Evolutionary conservation across 2,113 vertebrate species (phyloP).

Genomic region (Scartelaos histophorus): DNA sequence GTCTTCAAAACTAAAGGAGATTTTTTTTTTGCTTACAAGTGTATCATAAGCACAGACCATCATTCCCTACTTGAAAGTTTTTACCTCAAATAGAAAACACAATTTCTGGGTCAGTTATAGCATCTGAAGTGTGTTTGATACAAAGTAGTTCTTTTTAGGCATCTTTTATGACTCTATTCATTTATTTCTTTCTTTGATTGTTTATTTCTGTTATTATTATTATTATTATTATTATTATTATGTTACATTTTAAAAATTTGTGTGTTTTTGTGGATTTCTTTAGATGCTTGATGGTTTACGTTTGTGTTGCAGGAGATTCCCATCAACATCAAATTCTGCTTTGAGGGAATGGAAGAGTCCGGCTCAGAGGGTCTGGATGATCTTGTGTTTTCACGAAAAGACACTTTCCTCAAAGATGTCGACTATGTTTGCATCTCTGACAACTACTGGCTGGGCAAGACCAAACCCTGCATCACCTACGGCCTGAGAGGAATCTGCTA

Average conservation of each 20-base stretch:
- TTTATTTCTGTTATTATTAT: too few relatives aligned
- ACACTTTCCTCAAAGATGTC: conserved; percentile 89
- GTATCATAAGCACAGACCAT: too few relatives aligned
- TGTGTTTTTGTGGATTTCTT: too few relatives aligned
- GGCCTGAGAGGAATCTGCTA: conserved; percentile 94
- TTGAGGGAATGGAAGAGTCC: conserved; percentile 98
- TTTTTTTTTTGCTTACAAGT: too few relatives aligned
- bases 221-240: too few relatives aligned
- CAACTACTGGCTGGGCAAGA: conserved; percentile 98
- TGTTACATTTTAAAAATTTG: too few relatives aligned
- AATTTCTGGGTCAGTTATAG: too few relatives aligned
- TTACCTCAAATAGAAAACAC: too few relatives aligned
- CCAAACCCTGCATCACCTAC: conserved; percentile 95
- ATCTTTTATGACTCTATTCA: too few relatives aligned
- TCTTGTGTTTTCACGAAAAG: conserved; percentile 84
- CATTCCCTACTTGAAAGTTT: too few relatives aligned
- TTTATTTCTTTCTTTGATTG: too few relatives aligned
- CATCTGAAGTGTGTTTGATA: background rate
- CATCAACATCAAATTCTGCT: conserved; percentile 94
- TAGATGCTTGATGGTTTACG: background rate
- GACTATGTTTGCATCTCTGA: conserved; percentile 97
- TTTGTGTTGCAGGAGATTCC: conserved; percentile 83
- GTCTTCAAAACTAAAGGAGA: background rate
- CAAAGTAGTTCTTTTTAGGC: background rate
- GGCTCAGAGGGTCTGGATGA: conserved; percentile 93